Conservation (phyloP, 35 echinoderm and acorn worm species). For the Apostichopus japonicus region DNA sequence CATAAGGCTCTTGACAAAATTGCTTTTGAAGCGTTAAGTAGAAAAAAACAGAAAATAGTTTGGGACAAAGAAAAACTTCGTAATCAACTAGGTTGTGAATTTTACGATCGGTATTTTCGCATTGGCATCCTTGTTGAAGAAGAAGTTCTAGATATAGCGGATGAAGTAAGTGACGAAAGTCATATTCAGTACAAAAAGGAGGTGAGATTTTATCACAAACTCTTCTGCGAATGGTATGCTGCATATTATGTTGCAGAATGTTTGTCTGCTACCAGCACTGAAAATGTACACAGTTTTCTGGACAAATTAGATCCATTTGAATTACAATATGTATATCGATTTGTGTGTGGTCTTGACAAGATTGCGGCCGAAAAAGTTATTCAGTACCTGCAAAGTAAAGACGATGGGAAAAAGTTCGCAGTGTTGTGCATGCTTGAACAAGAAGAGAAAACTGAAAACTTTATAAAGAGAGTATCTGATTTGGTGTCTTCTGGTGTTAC, state of each 20-base stretch:
- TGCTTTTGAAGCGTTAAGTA: background rate
- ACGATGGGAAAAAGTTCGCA: constrained; percentile 1
- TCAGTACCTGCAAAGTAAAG: background rate
- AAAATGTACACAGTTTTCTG: background rate
- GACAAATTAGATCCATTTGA: background rate
- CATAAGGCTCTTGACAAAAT: background rate
- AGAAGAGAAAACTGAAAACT: background rate
- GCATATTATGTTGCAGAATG: background rate
- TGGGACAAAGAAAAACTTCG: background rate
- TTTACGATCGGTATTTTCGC: background rate
- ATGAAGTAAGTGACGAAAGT: background rate
- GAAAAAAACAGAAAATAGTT: background rate
- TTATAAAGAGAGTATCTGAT: background rate
- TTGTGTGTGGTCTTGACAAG: constrained; percentile 8
- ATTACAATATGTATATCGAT: constrained; percentile 20
- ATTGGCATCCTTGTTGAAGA: background rate
- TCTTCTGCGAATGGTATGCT: constrained; percentile 21
- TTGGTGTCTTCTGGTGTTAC: background rate
- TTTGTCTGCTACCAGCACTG: background rate
- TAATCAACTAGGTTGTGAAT: background rate
- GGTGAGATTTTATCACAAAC: background rate
- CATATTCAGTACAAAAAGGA: constrained; percentile 21
- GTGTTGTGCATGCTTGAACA: background rate
- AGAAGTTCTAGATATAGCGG: background rate
- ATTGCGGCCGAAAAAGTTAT: constrained; percentile 6